These are phyloP conservation scores for Gallinago nigripennis DNA, from an alignment of 2,797 vertebrate species.

Conservation along the genomic window DNA sequence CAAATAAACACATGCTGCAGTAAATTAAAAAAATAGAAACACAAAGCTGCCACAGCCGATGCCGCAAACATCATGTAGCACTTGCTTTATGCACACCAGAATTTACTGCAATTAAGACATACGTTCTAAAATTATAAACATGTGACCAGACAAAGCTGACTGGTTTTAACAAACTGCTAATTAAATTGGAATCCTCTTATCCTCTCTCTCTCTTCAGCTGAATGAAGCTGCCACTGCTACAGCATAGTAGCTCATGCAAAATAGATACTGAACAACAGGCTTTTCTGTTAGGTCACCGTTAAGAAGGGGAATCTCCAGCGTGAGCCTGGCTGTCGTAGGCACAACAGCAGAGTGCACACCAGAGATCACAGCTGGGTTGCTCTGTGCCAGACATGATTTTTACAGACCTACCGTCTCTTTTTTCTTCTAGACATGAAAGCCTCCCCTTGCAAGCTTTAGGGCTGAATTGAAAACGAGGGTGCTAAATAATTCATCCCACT, in stretches of 20 bases:
- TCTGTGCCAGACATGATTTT: background rate
- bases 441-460: background rate
- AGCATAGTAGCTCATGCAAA: slow-evolving; percentile 46
- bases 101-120: slow-evolving; percentile 42
- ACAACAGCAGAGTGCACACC: background rate
- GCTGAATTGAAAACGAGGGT: background rate
- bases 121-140: slow-evolving; percentile 38
- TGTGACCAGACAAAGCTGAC: slow-evolving; percentile 43
- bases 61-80: background rate
- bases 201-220: background rate
- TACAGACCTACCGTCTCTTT: background rate
- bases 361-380: slow-evolving; percentile 37
- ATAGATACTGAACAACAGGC: slow-evolving; percentile 5
- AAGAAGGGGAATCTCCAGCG: slow-evolving; percentile 52
- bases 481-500: slow-evolving; percentile 49
- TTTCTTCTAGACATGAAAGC: background rate
- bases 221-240: slow-evolving; percentile 21
- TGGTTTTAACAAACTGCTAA: slow-evolving; percentile 48
- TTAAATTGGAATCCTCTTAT: slow-evolving; percentile 58
- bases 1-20: slow-evolving; percentile 33
- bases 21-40: background rate
- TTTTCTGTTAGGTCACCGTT: slow-evolving; percentile 19
- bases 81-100: background rate
- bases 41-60: background rate
- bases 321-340: background rate